These are phyloP conservation scores for Diorhabda carinulata DNA, from an alignment of 1,140 invertebrate species.

Conservation along the genomic window DNA sequence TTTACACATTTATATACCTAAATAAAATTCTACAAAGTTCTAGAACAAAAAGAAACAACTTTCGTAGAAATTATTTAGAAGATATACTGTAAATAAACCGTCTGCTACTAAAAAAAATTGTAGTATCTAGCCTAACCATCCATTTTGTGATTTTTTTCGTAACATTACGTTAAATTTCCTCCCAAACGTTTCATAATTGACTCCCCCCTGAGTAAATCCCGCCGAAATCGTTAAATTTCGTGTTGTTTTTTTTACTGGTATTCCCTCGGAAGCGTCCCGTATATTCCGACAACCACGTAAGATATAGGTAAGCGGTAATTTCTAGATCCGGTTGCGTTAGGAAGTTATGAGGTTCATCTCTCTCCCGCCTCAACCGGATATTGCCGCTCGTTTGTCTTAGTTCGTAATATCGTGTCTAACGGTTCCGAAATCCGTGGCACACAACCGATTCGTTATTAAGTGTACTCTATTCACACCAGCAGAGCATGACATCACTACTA, in stretches of 20 bases:
- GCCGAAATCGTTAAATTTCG: background rate
- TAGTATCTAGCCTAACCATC: too few species aligned
- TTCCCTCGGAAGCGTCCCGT: background rate
- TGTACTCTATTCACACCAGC: constrained; percentile 5
- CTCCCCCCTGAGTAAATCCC: too few species aligned
- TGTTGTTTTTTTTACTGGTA: background rate
- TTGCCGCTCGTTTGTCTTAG: constrained; percentile 41
- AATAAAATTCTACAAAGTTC: too few species aligned
- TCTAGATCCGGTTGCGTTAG: constrained; percentile 40
- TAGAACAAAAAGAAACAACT: too few species aligned
- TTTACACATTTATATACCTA: too few species aligned
- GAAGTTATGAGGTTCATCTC: constrained; percentile 42
- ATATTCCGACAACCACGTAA: constrained; percentile 5
- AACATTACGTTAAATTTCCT: too few species aligned
- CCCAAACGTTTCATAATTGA: too few species aligned
- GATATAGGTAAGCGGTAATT: constrained; percentile 26
- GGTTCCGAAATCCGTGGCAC: constrained; percentile 33
- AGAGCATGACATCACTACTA: constrained; percentile 22
- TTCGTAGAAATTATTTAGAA: too few species aligned
- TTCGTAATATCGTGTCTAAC: constrained; percentile 35
- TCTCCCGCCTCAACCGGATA: constrained; percentile 37
- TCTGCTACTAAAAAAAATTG: too few species aligned
- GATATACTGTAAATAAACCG: too few species aligned
- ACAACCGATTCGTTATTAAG: constrained; percentile 34
- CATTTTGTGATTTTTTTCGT: too few species aligned